Conservation (phyloP, 1,140 invertebrate species). For the Papilio dardanus region DNA sequence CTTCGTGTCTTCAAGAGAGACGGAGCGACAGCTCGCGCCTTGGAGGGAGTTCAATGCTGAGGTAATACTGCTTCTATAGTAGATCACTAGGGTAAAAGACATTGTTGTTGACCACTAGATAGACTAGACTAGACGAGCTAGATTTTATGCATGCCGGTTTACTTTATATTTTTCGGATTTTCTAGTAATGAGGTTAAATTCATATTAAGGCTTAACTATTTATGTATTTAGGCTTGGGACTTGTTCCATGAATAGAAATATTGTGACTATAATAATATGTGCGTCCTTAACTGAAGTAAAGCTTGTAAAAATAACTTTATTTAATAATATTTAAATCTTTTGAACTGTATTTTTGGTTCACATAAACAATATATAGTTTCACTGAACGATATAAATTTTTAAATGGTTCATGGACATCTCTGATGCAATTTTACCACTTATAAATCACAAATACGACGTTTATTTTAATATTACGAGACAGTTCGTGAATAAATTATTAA, state of each 20-base stretch:
- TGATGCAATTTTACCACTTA: not conserved
- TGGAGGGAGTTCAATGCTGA: slow-evolving; percentile 92
- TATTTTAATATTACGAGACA: slow-evolving; percentile 11
- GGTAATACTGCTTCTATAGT: slow-evolving; percentile 79
- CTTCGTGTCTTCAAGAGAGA: slow-evolving; percentile 94
- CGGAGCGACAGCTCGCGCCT: slow-evolving; percentile 92
- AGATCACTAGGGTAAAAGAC: no score
- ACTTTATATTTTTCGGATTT: no score
- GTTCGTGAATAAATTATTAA: not conserved
- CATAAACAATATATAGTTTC: slow-evolving; percentile 9
- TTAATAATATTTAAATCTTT: not conserved
- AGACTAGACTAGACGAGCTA: no score
- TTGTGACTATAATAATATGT: no score
- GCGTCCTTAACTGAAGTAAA: no score
- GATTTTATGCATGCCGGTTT: no score
- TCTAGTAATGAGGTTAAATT: no score
- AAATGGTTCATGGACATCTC: slow-evolving; percentile 10
- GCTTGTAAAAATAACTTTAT: no score
- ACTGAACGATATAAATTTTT: not conserved
- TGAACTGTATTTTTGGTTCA: not conserved
- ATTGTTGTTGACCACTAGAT: no score
- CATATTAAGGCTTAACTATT: no score
- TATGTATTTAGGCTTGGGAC: no score
- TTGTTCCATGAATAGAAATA: no score
- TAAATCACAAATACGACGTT: not conserved